These are phyloP conservation scores for Carassius gibelio DNA, from an alignment of 2,113 vertebrate genomes.

Conservation along the genomic window DNA sequence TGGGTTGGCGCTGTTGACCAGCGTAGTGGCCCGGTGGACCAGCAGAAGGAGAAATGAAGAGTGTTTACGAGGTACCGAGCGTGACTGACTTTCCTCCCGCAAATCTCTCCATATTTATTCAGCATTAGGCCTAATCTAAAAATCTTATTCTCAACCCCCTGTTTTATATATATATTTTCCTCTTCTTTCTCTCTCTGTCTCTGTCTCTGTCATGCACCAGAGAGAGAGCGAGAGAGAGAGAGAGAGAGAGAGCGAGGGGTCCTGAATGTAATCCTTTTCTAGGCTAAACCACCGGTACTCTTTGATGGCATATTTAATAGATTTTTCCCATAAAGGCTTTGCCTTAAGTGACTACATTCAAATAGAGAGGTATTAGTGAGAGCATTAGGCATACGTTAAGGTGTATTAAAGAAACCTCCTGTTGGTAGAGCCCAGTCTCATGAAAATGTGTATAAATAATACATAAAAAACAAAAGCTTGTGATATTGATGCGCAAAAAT, in stretches of 20 bases:
- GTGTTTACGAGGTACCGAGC: conserved; percentile 75
- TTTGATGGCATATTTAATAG: conserved; percentile 56
- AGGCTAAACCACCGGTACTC: conserved; percentile 52
- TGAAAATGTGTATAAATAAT: too few relatives aligned
- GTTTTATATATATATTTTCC: conserved; percentile 20
- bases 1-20: conserved; percentile 69
- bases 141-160: conserved; percentile 45
- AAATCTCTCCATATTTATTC: conserved; percentile 78
- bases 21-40: conserved; percentile 66
- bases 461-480: too few relatives aligned
- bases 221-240: background rate
- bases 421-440: conserved; percentile 68
- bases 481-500: too few relatives aligned
- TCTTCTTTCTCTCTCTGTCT: conserved; percentile 55
- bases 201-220: conserved; percentile 56
- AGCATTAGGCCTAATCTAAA: conserved; percentile 73
- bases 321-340: conserved; percentile 76
- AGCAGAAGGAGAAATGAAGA: conserved; percentile 67
- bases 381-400: conserved; percentile 83
- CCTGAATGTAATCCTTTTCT: conserved; percentile 51
- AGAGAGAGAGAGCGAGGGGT: background rate
- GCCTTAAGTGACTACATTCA: conserved; percentile 69
- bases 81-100: conserved; percentile 70
- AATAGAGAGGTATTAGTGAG: conserved; percentile 71
- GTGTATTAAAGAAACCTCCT: conserved; percentile 84